Evolutionary conservation across 2,888 invertebrate genomes (phyloP).

Genomic region (Polydrusus pterygomalis): DNA sequence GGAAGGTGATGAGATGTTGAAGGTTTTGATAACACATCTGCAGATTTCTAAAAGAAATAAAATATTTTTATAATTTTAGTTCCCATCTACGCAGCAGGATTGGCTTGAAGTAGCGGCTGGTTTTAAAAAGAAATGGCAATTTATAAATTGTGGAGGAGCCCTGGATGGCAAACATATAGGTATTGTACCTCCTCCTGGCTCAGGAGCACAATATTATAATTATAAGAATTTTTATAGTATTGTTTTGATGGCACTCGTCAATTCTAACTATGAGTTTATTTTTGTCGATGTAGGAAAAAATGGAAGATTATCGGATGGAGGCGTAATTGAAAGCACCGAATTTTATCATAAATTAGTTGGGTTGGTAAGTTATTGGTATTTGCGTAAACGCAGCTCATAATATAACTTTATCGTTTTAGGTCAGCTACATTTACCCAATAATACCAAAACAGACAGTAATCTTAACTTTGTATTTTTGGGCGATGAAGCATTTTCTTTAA

Average conservation of each 20-base stretch:
- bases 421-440: not conserved
- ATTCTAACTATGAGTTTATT: conserved; percentile 2
- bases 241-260: too few species aligned
- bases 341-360: conserved; percentile 4
- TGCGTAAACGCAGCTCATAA: not conserved
- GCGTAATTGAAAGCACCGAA: conserved; percentile 9
- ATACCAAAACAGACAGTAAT: not conserved
- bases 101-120: conserved; percentile 10
- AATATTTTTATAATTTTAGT: conserved; percentile 3
- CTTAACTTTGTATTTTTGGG: too few species aligned
- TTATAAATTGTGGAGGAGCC: conserved; percentile 9
- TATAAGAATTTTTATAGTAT: not conserved
- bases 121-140: conserved; percentile 8
- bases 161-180: conserved; percentile 3
- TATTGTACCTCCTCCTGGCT: conserved; percentile 1
- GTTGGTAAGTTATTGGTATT: not conserved
- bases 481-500: not conserved
- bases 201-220: conserved; percentile 1
- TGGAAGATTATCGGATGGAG: conserved; percentile 7
- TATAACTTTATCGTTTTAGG: not conserved
- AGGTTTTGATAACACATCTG: not conserved
- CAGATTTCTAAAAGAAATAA: conserved; percentile 7
- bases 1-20: too few species aligned
- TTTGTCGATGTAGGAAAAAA: conserved; percentile 6
- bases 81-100: not conserved